These are phyloP conservation scores for Phoenicopterus ruber DNA, from an alignment of 2,113 vertebrate species.

Conservation along the genomic window DNA sequence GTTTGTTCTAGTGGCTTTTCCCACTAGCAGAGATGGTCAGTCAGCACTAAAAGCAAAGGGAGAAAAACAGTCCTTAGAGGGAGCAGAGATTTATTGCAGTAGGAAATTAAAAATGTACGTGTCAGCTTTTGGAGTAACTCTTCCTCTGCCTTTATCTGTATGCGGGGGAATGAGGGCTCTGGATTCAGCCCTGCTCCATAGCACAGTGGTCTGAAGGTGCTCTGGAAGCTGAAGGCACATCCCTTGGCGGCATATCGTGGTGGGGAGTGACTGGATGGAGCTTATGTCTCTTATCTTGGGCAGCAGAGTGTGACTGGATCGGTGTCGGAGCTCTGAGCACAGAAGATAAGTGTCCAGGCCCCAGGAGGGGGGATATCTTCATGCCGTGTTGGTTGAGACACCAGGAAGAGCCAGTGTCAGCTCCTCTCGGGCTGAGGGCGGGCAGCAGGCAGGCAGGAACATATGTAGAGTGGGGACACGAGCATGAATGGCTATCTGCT, in stretches of 20 bases:
- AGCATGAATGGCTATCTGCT: background rate
- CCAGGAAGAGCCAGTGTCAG: accelerated
- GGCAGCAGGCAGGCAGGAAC: background rate
- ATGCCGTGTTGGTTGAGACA: accelerated
- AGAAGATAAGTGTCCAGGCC: background rate
- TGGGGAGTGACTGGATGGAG: background rate
- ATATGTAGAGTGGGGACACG: background rate
- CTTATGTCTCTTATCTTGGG: background rate
- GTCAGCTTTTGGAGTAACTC: background rate
- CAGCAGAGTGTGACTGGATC: background rate
- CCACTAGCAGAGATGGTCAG: background rate
- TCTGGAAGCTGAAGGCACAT: background rate
- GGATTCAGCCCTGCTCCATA: background rate
- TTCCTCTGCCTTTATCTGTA: background rate
- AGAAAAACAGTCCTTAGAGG: background rate
- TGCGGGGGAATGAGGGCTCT: background rate
- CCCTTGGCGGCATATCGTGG: accelerated
- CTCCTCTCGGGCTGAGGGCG: background rate
- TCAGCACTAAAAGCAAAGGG: background rate
- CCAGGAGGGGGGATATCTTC: background rate
- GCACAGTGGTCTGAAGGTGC: background rate
- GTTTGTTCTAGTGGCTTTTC: background rate
- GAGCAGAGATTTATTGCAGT: background rate
- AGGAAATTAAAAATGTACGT: background rate
- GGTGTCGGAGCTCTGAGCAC: background rate